Percentiles rank a stretch among this genome's conserved stretches.
phyloP scores from a whole-genome alignment of 2,888 invertebrate species.

The Sthenelais limicola region DNA sequence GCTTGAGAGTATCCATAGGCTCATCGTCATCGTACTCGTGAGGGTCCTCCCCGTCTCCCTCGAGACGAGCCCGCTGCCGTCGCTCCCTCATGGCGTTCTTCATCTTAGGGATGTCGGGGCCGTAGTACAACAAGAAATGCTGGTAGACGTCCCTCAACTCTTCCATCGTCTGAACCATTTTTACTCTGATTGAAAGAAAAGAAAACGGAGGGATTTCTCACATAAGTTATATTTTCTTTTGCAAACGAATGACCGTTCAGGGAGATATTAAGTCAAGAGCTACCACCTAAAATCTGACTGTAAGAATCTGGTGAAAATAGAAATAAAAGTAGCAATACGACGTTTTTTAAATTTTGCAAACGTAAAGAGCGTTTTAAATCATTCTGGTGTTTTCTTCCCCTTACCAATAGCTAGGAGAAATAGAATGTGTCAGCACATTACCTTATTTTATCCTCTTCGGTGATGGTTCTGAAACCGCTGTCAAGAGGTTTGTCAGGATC shows the following conservation, averaged over 20 bases:
- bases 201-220: too few species aligned
- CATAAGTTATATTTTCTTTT: too few species aligned
- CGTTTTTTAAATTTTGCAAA: too few species aligned
- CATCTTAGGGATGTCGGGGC: conserved; percentile 76
- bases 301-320: too few species aligned
- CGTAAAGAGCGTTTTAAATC: too few species aligned
- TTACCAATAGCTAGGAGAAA: too few species aligned
- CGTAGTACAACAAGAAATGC: conserved; percentile 94
- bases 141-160: conserved; percentile 94
- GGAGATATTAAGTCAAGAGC: too few species aligned
- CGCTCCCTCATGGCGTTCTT: conserved; percentile 77
- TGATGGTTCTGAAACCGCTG: conserved; percentile 85
- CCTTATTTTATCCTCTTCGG: conserved; percentile 82
- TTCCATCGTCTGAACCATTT: conserved; percentile 77
- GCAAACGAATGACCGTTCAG: too few species aligned
- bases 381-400: too few species aligned
- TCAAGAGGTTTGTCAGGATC: conserved; percentile 88
- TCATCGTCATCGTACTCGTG: conserved; percentile 74
- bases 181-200: conserved; percentile 57
- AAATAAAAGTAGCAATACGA: too few species aligned
- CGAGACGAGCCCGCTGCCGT: conserved; percentile 73
- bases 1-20: conserved; percentile 80
- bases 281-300: too few species aligned
- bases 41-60: conserved; percentile 73
- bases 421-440: too few species aligned